Evolutionary conservation across 1,140 invertebrate genomes (phyloP).

Genomic region (Drosophila pachea): DNA sequence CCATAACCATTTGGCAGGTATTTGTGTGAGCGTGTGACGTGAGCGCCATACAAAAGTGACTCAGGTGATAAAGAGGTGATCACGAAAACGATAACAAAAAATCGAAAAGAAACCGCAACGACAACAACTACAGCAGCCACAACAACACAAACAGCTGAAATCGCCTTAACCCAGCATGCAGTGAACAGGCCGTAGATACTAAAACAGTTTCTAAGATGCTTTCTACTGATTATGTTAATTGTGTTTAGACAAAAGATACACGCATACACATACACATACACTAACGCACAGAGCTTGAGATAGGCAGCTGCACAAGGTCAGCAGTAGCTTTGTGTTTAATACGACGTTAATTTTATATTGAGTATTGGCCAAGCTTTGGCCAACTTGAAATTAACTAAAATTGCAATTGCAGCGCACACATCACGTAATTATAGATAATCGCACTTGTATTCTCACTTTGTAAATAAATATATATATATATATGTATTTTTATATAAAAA

Average conservation of each 20-base stretch:
- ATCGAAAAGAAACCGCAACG: constrained; percentile 3
- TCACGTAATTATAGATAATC: constrained; percentile 67
- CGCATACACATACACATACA: constrained; percentile 38
- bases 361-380: constrained; percentile 14
- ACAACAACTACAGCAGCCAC: constrained; percentile 1
- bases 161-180: constrained; percentile 16
- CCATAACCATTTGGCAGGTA: constrained; percentile 32
- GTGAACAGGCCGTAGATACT: constrained; percentile 19
- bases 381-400: constrained; percentile 19
- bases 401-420: constrained; percentile 39
- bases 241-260: constrained; percentile 57
- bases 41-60: constrained; percentile 66
- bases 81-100: constrained; percentile 32
- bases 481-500: constrained; percentile 1
- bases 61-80: constrained; percentile 71
- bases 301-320: constrained; percentile 50
- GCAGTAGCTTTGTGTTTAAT: constrained; percentile 3
- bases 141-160: neutral
- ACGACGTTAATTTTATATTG: constrained; percentile 24
- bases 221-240: constrained; percentile 47
- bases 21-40: constrained; percentile 49
- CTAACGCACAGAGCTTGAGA: constrained; percentile 7
- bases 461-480: constrained; percentile 8
- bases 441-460: constrained; percentile 35
- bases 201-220: constrained; percentile 27